Percentiles rank a stretch among this genome's conserved stretches.
Conservation (phyloP, 1,140 invertebrate species). For the Lamellibrachia luymesi region DNA sequence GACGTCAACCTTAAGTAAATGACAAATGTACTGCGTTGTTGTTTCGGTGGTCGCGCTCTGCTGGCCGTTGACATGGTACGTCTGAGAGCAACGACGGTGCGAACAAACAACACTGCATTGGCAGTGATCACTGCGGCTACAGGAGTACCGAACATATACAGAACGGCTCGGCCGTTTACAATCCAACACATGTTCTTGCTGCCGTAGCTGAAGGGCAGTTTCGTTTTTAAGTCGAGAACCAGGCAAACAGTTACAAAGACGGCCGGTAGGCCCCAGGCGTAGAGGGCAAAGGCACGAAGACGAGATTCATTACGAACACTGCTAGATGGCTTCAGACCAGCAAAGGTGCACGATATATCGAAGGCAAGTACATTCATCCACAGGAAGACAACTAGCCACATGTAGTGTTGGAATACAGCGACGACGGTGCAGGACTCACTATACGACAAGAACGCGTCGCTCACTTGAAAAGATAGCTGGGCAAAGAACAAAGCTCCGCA, state of each 20-base stretch:
- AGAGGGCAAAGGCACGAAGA: conserved; percentile 60
- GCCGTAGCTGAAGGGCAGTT: not conserved
- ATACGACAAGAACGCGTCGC: conserved; percentile 28
- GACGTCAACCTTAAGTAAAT: no score
- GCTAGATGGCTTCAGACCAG: conserved; percentile 31
- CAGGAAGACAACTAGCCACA: conserved; percentile 61
- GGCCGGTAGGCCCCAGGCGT: conserved; percentile 59
- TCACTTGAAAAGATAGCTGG: conserved; percentile 57
- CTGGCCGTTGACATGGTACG: no score
- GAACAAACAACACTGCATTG: no score
- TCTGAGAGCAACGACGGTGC: no score
- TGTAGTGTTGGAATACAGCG: conserved; percentile 59
- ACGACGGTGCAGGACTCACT: conserved; percentile 38
- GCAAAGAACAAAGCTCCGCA: conserved; percentile 55
- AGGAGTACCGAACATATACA: no score
- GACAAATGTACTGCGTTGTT: no score
- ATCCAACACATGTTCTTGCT: not conserved
- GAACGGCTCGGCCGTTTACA: no score
- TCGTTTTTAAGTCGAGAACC: conserved; percentile 49
- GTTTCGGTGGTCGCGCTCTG: no score
- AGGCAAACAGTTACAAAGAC: conserved; percentile 56
- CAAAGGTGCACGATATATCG: conserved; percentile 66
- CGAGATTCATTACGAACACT: conserved; percentile 32
- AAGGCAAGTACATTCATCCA: conserved; percentile 65
- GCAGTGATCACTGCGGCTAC: no score